phyloP scores from a whole-genome alignment of 1,140 invertebrate species.

The Philaenus spumarius region DNA sequence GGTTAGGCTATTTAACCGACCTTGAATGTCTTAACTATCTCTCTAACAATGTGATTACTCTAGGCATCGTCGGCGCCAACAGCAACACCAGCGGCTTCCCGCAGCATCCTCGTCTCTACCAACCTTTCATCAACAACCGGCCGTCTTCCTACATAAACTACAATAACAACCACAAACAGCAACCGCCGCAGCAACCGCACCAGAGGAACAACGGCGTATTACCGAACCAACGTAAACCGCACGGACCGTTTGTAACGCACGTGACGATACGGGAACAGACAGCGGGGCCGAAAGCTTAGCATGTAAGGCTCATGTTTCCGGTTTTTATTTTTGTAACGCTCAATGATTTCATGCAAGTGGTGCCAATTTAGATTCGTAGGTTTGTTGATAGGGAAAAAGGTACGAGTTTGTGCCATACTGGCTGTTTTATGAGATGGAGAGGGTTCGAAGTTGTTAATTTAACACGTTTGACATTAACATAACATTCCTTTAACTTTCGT shows the following conservation, averaged over 20 bases:
- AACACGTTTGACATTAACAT: no score
- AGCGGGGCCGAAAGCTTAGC: constrained; percentile 17
- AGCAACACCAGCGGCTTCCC: background rate
- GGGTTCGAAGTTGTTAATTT: no score
- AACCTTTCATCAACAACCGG: constrained; percentile 27
- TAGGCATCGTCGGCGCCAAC: background rate
- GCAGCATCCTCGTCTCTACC: constrained; percentile 27
- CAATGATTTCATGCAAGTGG: no score
- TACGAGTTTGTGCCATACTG: no score
- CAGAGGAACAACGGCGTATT: constrained; percentile 36
- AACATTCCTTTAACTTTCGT: no score
- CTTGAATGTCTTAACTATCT: no score
- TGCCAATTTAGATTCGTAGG: no score
- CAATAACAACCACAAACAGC: constrained; percentile 10
- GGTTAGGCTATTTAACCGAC: no score
- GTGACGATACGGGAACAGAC: constrained; percentile 42
- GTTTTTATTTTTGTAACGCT: no score
- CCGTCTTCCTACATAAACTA: constrained; percentile 33
- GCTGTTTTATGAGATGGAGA: no score
- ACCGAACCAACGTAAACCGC: constrained; percentile 37
- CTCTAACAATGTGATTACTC: background rate
- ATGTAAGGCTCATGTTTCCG: no score
- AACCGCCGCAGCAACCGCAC: constrained; percentile 18
- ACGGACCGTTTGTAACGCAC: constrained; percentile 51
- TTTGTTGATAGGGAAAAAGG: no score